These are phyloP conservation scores for Lanius collurio DNA, from an alignment of 2,113 vertebrate genomes.

Conservation along the genomic window DNA sequence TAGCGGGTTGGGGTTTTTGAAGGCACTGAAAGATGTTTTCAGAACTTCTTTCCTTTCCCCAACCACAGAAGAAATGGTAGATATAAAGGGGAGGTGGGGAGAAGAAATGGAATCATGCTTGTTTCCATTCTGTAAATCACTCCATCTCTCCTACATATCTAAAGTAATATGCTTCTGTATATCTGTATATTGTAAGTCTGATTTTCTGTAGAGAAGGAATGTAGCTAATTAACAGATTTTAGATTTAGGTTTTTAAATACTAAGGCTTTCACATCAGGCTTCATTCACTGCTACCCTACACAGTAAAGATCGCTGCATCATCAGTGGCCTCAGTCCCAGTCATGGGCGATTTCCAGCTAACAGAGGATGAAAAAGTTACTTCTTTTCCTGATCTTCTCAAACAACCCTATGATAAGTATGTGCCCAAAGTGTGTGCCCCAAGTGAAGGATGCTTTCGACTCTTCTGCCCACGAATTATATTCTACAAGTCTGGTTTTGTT, in stretches of 20 bases:
- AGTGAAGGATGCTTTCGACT: not conserved
- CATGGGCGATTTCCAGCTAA: not conserved
- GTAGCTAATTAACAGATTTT: not conserved
- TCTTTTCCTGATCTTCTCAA: not conserved
- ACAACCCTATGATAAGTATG: not conserved
- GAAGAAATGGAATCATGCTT: not conserved
- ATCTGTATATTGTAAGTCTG: not conserved
- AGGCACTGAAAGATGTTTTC: not conserved
- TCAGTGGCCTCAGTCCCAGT: not conserved
- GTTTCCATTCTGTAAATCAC: not conserved
- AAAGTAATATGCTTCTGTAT: not conserved
- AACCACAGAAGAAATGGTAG: not conserved
- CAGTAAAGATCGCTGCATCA: not conserved
- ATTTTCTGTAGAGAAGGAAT: not conserved
- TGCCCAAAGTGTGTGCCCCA: not conserved
- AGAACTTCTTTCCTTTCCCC: not conserved
- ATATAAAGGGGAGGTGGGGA: not conserved
- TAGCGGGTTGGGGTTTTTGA: not conserved
- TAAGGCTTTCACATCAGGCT: not conserved
- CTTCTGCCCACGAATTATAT: not conserved
- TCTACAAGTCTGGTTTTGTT: not conserved
- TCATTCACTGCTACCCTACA: not conserved
- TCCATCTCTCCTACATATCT: not conserved
- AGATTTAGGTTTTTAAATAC: not conserved
- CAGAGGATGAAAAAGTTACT: not conserved